Evolutionary conservation across 1,140 invertebrate species (phyloP).

Genomic region (Drosophila pachea): DNA sequence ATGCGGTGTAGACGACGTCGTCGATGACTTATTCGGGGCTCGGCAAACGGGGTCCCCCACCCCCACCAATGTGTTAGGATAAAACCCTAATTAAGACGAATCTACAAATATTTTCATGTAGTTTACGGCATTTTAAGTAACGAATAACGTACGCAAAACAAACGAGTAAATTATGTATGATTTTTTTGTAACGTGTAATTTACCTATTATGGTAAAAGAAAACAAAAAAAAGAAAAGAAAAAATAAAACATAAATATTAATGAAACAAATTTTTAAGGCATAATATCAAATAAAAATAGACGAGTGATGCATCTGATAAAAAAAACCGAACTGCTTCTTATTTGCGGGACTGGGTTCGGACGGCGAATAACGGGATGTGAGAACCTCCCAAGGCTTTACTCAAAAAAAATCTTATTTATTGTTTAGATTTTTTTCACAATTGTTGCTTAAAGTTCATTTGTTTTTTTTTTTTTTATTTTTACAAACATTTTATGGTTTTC

Average conservation of each 20-base stretch:
- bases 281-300: slow-evolving; percentile 71
- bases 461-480: slow-evolving; percentile 26
- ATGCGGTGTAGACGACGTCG: slow-evolving; percentile 38
- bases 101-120: slow-evolving; percentile 64
- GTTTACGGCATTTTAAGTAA: slow-evolving; percentile 71
- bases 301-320: slow-evolving; percentile 68
- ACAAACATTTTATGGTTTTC: slow-evolving; percentile 61
- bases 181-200: slow-evolving; percentile 58
- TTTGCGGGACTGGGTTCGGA: not conserved
- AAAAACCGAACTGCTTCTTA: not conserved
- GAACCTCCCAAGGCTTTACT: too few species aligned
- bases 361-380: too few species aligned
- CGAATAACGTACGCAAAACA: slow-evolving; percentile 13
- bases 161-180: slow-evolving; percentile 39
- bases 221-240: slow-evolving; percentile 12
- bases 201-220: slow-evolving; percentile 44
- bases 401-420: slow-evolving; percentile 48
- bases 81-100: slow-evolving; percentile 62
- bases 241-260: slow-evolving; percentile 63
- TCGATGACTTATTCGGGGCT: slow-evolving; percentile 25
- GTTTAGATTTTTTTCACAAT: slow-evolving; percentile 62
- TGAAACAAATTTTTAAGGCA: slow-evolving; percentile 63
- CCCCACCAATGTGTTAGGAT: slow-evolving; percentile 63
- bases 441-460: slow-evolving; percentile 37
- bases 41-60: slow-evolving; percentile 11